Percentiles rank a stretch among this genome's conserved stretches.
Evolutionary conservation across 1,140 invertebrate genomes (phyloP).

Genomic region (Vollenhovia emeryi): DNA sequence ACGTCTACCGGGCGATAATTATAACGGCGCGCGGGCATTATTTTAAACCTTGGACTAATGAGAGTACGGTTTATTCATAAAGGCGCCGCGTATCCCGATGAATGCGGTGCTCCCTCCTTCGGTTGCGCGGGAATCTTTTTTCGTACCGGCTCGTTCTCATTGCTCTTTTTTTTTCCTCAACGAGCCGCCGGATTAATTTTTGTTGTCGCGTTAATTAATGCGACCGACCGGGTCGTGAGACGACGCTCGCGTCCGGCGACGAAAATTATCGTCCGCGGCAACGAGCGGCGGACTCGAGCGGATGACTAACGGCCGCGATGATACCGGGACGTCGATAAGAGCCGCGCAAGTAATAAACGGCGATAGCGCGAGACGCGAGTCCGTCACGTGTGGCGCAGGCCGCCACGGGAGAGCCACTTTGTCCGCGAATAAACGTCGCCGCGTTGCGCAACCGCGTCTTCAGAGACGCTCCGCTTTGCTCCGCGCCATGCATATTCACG

Average conservation of each 20-base stretch:
- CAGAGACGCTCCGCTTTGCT: neutral
- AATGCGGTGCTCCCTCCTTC: neutral
- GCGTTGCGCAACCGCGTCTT: conserved; percentile 36
- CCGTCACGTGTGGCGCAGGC: conserved; percentile 21
- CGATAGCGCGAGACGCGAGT: conserved; percentile 9
- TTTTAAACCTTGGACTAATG: conserved; percentile 45
- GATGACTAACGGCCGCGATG: conserved; percentile 29
- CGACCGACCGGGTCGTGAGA: too few species aligned
- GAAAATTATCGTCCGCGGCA: conserved; percentile 23
- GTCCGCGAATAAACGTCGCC: conserved; percentile 13
- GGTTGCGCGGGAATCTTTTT: conserved; percentile 5
- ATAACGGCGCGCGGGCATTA: conserved; percentile 27
- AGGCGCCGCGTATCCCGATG: conserved; percentile 15
- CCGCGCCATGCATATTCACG: conserved; percentile 3
- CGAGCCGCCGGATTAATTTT: neutral
- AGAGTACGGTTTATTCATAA: conserved; percentile 43
- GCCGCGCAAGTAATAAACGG: conserved; percentile 31
- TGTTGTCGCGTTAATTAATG: too few species aligned
- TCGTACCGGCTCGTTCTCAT: neutral
- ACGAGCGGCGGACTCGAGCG: neutral
- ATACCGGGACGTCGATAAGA: conserved; percentile 6
- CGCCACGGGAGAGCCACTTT: conserved; percentile 5
- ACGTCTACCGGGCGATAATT: conserved; percentile 11
- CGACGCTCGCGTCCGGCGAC: neutral
- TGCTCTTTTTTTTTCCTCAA: neutral